These are phyloP conservation scores for Willisornis vidua DNA, from an alignment of 2,113 vertebrate genomes.

Conservation along the genomic window DNA sequence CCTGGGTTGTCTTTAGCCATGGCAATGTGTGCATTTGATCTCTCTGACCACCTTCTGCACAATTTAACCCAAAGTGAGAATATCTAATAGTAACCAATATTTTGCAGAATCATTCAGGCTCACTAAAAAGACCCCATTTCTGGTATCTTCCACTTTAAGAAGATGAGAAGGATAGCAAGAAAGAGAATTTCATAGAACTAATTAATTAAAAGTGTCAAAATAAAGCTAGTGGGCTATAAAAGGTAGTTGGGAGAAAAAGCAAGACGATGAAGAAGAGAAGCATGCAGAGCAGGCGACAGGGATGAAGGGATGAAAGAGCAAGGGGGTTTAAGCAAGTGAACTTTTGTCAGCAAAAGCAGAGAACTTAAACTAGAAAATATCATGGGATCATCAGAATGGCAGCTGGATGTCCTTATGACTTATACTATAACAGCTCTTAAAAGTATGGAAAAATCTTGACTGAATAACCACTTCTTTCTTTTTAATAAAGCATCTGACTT, in stretches of 20 bases:
- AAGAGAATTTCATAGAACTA: not conserved
- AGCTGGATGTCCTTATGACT: not conserved
- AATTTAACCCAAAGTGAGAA: not conserved
- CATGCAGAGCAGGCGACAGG: not conserved
- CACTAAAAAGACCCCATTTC: not conserved
- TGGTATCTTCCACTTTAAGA: not conserved
- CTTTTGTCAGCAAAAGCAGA: not conserved
- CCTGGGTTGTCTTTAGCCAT: not conserved
- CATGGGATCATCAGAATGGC: not conserved
- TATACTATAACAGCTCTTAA: not conserved
- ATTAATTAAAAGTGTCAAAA: not conserved
- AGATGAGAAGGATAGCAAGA: not conserved
- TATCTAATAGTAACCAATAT: not conserved
- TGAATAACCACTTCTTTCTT: not conserved
- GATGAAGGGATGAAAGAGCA: not conserved
- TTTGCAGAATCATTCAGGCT: not conserved
- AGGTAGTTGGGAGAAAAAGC: not conserved
- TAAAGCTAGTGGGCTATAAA: not conserved
- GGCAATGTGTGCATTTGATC: not conserved
- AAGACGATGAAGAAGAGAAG: not conserved
- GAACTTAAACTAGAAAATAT: not conserved
- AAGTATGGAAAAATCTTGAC: not conserved
- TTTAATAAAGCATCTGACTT: constrained; percentile 10
- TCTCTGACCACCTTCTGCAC: not conserved
- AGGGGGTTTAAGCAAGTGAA: not conserved